phyloP scores from a whole-genome alignment of 2,113 vertebrate genomes.

The Oxyruncus cristatus region DNA sequence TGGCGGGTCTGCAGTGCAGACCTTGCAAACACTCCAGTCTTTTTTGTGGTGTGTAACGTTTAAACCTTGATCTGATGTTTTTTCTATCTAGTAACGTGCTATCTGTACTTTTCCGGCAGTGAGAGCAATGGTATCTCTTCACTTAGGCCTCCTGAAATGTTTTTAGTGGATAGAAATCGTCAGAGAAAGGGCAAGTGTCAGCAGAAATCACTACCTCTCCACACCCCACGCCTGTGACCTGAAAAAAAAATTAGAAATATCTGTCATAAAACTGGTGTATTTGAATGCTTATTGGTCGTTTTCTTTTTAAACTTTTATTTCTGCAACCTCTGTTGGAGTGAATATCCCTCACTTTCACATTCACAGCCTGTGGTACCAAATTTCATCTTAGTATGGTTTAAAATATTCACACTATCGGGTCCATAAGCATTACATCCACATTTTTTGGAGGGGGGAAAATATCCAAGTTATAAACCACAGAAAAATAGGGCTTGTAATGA shows the following conservation, averaged over 20 bases:
- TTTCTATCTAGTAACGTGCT: fast-evolving
- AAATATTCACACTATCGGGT: constrained; percentile 30
- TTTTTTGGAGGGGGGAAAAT: neutral
- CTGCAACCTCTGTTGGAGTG: neutral
- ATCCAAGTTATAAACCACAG: constrained; percentile 29
- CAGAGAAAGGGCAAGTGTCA: neutral
- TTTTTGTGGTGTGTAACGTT: fast-evolving
- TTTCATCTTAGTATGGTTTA: constrained; percentile 2
- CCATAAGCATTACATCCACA: neutral
- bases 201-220: neutral
- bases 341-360: constrained; percentile 15
- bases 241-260: neutral
- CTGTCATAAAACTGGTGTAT: neutral
- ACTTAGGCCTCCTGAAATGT: neutral
- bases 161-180: neutral
- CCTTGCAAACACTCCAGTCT: neutral
- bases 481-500: constrained; percentile 41
- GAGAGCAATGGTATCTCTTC: neutral
- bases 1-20: neutral
- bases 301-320: constrained; percentile 27
- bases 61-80: fast-evolving
- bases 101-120: neutral
- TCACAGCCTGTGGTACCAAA: constrained; percentile 24
- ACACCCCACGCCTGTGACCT: neutral
- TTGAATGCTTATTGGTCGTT: neutral